phyloP scores from a whole-genome alignment of 2,797 vertebrate species.

The Pampus argenteus region DNA sequence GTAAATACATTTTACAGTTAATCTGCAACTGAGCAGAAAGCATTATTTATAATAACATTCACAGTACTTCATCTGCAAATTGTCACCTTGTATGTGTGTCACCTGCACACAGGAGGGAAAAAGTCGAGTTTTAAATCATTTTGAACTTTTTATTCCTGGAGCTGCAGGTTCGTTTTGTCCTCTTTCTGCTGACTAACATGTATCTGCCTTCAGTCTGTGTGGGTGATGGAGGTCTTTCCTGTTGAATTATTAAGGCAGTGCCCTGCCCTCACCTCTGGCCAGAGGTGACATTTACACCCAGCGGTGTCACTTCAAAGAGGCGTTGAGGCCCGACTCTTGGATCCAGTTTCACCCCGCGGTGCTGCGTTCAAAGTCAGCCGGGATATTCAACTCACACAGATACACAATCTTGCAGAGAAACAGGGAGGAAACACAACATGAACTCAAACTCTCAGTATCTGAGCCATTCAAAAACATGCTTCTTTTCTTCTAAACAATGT shows the following conservation, averaged over 20 bases:
- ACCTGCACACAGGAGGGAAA: too few relatives aligned
- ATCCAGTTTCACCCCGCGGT: neutral
- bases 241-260: conserved; percentile 7
- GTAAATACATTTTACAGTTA: too few relatives aligned
- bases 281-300: conserved; percentile 19
- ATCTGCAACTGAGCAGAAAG: too few relatives aligned
- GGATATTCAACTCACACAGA: neutral
- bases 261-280: conserved; percentile 14
- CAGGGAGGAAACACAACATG: neutral
- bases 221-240: neutral
- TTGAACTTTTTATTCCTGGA: neutral
- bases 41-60: too few relatives aligned
- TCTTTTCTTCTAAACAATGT: neutral
- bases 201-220: neutral
- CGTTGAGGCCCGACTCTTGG: neutral
- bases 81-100: too few relatives aligned
- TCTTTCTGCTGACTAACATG: neutral
- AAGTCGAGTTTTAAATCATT: too few relatives aligned
- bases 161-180: neutral
- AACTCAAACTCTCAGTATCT: too few relatives aligned
- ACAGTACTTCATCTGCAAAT: too few relatives aligned
- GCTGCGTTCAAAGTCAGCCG: conserved; percentile 3
- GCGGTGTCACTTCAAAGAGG: conserved; percentile 10
- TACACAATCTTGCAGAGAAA: neutral
- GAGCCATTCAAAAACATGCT: too few relatives aligned